Percentiles rank a stretch among this genome's conserved stretches.
Evolutionary conservation across 2,888 invertebrate species (phyloP).

Genomic region (Drosophila birchii): DNA sequence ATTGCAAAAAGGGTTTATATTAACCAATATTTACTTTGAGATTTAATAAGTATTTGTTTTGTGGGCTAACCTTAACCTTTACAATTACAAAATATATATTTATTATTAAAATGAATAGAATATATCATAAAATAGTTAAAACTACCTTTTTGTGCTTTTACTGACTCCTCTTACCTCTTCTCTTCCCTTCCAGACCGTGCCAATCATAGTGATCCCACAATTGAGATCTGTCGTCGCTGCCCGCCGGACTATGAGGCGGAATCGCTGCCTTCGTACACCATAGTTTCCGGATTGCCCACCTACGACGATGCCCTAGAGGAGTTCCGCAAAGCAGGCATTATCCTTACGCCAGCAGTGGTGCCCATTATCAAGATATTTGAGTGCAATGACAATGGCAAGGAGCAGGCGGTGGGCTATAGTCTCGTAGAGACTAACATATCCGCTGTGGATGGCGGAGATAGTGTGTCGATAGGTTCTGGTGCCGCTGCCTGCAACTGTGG

Average conservation of each 20-base stretch:
- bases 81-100: too few relatives aligned
- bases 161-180: not conserved
- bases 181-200: constrained; percentile 85
- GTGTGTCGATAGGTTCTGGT: constrained; percentile 70
- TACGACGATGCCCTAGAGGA: constrained; percentile 88
- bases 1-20: too few relatives aligned
- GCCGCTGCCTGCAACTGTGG: constrained; percentile 77
- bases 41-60: too few relatives aligned
- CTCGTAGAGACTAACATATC: constrained; percentile 62
- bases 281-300: constrained; percentile 88
- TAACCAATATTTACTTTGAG: too few relatives aligned
- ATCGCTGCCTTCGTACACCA: constrained; percentile 87
- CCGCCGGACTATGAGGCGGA: constrained; percentile 85
- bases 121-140: too few relatives aligned
- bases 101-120: too few relatives aligned
- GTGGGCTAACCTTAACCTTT: too few relatives aligned
- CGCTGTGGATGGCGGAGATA: constrained; percentile 61
- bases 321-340: constrained; percentile 85
- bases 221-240: constrained; percentile 83
- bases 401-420: constrained; percentile 65
- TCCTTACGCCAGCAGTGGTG: constrained; percentile 79
- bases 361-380: constrained; percentile 84
- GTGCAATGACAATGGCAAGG: constrained; percentile 55
- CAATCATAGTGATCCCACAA: constrained; percentile 77
- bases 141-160: not conserved